A percentile compares a stretch with the other conserved stretches of the same genome.
These are phyloP conservation scores for Cotesia glomerata DNA, from an alignment of 1,140 invertebrate species.

Conservation along the genomic window DNA sequence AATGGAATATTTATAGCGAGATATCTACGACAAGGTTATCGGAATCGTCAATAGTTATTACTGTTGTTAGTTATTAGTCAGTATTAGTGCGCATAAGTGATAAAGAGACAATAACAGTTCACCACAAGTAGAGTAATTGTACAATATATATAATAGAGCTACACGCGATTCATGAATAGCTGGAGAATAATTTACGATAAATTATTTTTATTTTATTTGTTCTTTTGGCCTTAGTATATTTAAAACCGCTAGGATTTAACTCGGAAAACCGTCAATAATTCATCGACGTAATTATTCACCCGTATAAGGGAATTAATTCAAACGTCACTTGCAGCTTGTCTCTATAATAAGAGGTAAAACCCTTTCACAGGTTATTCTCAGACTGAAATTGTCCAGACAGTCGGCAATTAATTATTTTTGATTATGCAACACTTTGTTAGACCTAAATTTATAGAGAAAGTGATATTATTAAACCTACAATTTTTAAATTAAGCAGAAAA, in stretches of 20 bases:
- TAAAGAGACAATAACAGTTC: background rate
- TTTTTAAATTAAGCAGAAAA: background rate
- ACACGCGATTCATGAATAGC: background rate
- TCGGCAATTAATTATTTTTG: background rate
- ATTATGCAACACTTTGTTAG: constrained; percentile 2
- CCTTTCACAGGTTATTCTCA: background rate
- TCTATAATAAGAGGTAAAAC: background rate
- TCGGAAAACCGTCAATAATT: background rate
- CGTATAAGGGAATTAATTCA: constrained; percentile 1
- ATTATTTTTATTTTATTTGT: background rate
- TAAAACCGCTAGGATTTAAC: no score
- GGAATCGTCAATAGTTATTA: background rate
- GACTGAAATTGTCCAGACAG: background rate
- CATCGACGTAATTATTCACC: constrained; percentile 8
- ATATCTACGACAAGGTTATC: constrained; percentile 1
- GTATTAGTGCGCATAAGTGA: background rate
- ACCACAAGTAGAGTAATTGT: background rate
- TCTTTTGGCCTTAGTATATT: no score
- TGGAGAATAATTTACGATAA: background rate
- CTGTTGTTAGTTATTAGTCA: no score
- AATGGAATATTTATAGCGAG: background rate
- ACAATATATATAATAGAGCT: background rate
- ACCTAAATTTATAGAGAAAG: background rate
- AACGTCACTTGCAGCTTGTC: constrained; percentile 1
- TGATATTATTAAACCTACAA: background rate